Conservation (phyloP, 2,888 invertebrate species). For the Eurois occulta region DNA sequence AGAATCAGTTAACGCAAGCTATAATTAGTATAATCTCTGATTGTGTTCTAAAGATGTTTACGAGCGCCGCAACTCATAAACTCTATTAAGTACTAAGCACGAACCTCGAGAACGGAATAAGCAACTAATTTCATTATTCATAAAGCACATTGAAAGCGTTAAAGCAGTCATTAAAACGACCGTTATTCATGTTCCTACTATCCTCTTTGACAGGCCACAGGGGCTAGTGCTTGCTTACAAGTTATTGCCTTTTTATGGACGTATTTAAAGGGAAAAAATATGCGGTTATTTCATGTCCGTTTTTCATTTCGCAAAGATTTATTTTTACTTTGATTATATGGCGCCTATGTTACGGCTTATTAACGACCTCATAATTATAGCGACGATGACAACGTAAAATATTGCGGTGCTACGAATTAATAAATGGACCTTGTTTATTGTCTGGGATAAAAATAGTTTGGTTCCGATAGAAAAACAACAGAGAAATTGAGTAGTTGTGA, state of each 20-base stretch:
- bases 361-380: slow-evolving; percentile 86
- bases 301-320: slow-evolving; percentile 87
- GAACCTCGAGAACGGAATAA: slow-evolving; percentile 88
- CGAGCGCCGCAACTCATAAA: slow-evolving; percentile 82
- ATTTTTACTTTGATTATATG: slow-evolving; percentile 88
- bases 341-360: slow-evolving; percentile 86
- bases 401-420: slow-evolving; percentile 79
- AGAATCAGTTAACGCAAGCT: slow-evolving; percentile 60
- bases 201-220: slow-evolving; percentile 85
- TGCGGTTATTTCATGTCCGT: slow-evolving; percentile 86
- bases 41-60: slow-evolving; percentile 80
- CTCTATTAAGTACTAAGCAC: slow-evolving; percentile 86
- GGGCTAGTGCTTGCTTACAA: slow-evolving; percentile 86
- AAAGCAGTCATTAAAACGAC: slow-evolving; percentile 88
- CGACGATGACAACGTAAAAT: slow-evolving; percentile 83
- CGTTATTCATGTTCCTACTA: slow-evolving; percentile 88
- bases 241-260: slow-evolving; percentile 87
- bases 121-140: slow-evolving; percentile 90
- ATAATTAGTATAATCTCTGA: slow-evolving; percentile 75
- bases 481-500: slow-evolving; percentile 12
- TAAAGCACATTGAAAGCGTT: slow-evolving; percentile 90
- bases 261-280: slow-evolving; percentile 86
- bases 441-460: slow-evolving; percentile 38
- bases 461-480: slow-evolving; percentile 19
- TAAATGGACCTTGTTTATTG: slow-evolving; percentile 72